Conservation (phyloP, 1,140 invertebrate species). For the Sycobia sp. region DNA sequence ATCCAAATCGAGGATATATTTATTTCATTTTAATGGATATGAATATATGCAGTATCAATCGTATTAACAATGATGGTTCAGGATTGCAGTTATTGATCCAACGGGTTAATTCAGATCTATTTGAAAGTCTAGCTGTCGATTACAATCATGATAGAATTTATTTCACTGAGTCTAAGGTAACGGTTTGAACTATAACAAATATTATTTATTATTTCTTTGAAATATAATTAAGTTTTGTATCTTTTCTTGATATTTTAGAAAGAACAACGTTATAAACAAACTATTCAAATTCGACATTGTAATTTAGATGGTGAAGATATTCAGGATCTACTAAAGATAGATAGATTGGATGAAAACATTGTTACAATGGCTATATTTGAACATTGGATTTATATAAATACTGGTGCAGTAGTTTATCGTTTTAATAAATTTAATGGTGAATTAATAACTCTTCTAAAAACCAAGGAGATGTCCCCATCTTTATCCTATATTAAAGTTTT, state of each 20-base stretch:
- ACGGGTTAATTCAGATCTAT: too few species aligned
- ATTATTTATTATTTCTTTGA: background rate
- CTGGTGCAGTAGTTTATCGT: background rate
- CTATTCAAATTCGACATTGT: background rate
- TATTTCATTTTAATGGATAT: background rate
- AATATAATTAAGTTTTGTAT: too few species aligned
- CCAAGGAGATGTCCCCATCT: background rate
- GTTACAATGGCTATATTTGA: background rate
- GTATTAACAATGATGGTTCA: background rate
- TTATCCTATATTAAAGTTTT: background rate
- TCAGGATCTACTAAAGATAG: too few species aligned
- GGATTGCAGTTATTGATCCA: background rate
- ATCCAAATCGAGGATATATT: conserved; percentile 17
- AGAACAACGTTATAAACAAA: background rate
- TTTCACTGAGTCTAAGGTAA: conserved; percentile 7
- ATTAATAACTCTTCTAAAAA: background rate
- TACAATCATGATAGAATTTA: conserved; percentile 9
- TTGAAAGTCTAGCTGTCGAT: conserved; percentile 5
- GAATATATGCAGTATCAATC: background rate
- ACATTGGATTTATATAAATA: background rate
- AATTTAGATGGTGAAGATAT: conserved; percentile 10
- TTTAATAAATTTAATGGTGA: background rate
- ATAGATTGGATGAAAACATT: too few species aligned
- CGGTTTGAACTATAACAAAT: background rate
- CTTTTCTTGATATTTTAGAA: background rate